Evolutionary conservation across 2,888 invertebrate species (phyloP).

Genomic region (Agrotis puta): DNA sequence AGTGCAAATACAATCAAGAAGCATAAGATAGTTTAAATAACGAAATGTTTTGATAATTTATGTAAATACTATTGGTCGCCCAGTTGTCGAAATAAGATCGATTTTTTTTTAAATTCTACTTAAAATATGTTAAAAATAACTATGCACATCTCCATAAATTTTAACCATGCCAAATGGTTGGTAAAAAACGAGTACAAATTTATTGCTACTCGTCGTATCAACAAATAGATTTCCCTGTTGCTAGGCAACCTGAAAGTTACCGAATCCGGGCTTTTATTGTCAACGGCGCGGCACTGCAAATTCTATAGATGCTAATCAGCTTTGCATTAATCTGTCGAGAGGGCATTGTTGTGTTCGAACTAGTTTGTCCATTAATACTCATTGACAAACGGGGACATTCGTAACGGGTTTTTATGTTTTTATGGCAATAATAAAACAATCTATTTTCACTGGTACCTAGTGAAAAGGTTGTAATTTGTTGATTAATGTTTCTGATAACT

Average conservation of each 20-base stretch:
- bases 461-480: conserved; percentile 2
- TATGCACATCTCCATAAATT: too few relatives aligned
- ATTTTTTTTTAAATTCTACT: too few relatives aligned
- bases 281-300: conserved; percentile 53
- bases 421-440: not conserved
- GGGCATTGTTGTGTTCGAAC: conserved; percentile 49
- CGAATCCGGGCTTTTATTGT: conserved; percentile 48
- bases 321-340: conserved; percentile 51
- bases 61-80: too few relatives aligned
- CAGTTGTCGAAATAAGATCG: too few relatives aligned
- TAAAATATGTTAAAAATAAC: too few relatives aligned
- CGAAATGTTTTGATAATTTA: too few relatives aligned
- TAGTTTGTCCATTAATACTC: conserved; percentile 41
- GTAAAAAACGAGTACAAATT: not conserved
- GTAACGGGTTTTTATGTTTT: conserved; percentile 33
- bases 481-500: not conserved
- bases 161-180: too few relatives aligned
- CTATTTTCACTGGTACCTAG: not conserved
- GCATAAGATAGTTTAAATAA: not conserved
- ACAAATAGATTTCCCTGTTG: not conserved
- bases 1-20: not conserved
- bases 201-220: not conserved
- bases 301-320: conserved; percentile 48
- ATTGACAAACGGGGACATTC: conserved; percentile 23
- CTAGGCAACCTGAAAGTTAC: not conserved